Percentiles rank a stretch among this genome's conserved stretches.
Evolutionary conservation across 2,113 vertebrate genomes (phyloP).

Genomic region (Narcine bancroftii): DNA sequence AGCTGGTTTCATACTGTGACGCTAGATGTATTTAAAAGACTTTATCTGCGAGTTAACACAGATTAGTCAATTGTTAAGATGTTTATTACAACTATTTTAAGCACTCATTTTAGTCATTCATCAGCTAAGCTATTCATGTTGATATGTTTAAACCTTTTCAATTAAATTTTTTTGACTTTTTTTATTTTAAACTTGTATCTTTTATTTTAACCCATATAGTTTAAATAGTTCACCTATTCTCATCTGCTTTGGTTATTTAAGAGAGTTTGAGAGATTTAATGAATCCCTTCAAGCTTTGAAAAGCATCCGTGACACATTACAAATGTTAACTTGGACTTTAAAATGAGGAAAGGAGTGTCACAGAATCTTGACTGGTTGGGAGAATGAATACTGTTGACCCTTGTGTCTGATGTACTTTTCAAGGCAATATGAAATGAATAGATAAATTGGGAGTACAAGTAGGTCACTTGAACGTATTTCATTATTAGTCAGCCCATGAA

Average conservation of each 20-base stretch:
- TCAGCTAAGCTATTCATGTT: not conserved
- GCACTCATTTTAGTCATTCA: not conserved
- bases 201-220: not conserved
- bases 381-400: not conserved
- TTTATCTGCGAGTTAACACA: not conserved
- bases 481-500: too few relatives aligned
- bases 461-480: too few relatives aligned
- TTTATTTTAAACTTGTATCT: not conserved
- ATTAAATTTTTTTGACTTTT: not conserved
- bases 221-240: not conserved
- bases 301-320: not conserved
- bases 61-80: not conserved
- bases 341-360: not conserved
- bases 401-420: not conserved
- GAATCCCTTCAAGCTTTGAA: not conserved
- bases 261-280: not conserved
- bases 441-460: too few relatives aligned
- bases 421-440: too few relatives aligned
- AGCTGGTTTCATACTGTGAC: not conserved
- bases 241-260: not conserved
- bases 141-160: not conserved
- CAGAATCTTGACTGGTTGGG: not conserved
- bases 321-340: not conserved
- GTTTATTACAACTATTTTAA: not conserved
- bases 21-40: not conserved